These are phyloP conservation scores for Hyphantria cunea DNA, from an alignment of 1,140 invertebrate genomes.

Conservation along the genomic window DNA sequence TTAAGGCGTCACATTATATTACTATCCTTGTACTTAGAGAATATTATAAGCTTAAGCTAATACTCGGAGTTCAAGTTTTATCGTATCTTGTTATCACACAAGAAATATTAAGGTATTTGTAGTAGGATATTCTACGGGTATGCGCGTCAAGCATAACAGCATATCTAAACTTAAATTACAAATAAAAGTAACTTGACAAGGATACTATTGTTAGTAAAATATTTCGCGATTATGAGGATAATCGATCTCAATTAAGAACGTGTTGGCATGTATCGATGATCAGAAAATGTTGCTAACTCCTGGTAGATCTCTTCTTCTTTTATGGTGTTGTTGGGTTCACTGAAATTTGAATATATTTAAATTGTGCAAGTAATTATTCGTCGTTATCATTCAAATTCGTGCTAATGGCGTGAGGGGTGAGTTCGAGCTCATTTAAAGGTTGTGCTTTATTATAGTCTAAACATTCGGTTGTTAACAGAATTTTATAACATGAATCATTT, in stretches of 20 bases:
- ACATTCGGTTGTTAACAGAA: slow-evolving; percentile 48
- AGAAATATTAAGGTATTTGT: not conserved
- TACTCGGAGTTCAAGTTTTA: too few species aligned
- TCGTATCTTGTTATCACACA: not conserved
- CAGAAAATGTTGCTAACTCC: slow-evolving; percentile 65
- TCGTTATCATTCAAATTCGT: slow-evolving; percentile 14
- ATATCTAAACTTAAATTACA: slow-evolving; percentile 41
- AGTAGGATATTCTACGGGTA: not conserved
- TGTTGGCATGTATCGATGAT: slow-evolving; percentile 40
- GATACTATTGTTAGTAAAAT: slow-evolving; percentile 45
- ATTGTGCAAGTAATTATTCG: slow-evolving; percentile 1
- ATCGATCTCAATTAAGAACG: slow-evolving; percentile 57
- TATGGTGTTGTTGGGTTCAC: not conserved
- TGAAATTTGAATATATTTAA: slow-evolving; percentile 5
- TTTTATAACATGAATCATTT: too few species aligned
- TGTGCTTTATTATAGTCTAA: slow-evolving; percentile 59
- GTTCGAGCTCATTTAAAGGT: slow-evolving; percentile 63
- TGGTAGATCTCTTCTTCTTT: slow-evolving; percentile 16
- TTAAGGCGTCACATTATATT: too few species aligned
- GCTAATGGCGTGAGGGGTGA: slow-evolving; percentile 21
- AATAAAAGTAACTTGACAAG: slow-evolving; percentile 37
- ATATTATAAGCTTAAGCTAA: too few species aligned
- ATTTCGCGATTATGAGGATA: slow-evolving; percentile 44
- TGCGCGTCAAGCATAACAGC: not conserved
- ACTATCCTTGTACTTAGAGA: too few species aligned